Percentiles rank a stretch among this genome's conserved stretches.
These are phyloP conservation scores for Tetrax tetrax DNA, from an alignment of 2,113 vertebrate species.

Conservation along the genomic window DNA sequence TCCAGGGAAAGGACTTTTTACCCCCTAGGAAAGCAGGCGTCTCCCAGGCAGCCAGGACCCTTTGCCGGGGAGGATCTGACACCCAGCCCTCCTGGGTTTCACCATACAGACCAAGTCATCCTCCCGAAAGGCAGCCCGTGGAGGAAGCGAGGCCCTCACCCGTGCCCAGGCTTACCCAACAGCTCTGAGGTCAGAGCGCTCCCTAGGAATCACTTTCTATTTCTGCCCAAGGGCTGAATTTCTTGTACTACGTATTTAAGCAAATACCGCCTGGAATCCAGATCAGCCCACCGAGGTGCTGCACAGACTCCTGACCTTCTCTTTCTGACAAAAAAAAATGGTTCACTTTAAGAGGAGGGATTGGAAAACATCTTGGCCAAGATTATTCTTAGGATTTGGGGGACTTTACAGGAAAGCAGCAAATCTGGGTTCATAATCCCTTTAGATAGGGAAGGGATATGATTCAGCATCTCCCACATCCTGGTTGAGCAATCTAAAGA, in stretches of 20 bases:
- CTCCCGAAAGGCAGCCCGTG: not conserved
- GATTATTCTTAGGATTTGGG: not conserved
- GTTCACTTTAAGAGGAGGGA: not conserved
- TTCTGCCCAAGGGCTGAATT: not conserved
- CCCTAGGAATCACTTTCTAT: constrained; percentile 10
- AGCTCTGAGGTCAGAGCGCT: not conserved
- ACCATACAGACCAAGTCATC: not conserved
- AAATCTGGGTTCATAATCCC: not conserved
- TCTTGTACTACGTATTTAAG: not conserved
- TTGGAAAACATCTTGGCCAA: not conserved
- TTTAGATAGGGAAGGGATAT: constrained; percentile 39
- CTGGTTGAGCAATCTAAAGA: constrained; percentile 37
- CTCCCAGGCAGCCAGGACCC: not conserved
- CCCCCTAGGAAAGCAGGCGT: not conserved
- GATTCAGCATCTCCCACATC: constrained; percentile 54
- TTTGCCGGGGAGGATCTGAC: not conserved
- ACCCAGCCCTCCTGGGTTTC: not conserved
- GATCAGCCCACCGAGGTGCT: not conserved
- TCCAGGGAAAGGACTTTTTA: not conserved
- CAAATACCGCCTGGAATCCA: not conserved
- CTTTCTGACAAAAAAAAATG: not conserved
- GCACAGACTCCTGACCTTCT: not conserved
- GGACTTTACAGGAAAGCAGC: constrained; percentile 22
- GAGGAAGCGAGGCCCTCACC: not conserved
- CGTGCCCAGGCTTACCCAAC: not conserved